A percentile compares a stretch with the other conserved stretches of the same genome.
Conservation (phyloP, 2,888 invertebrate species). For the Lochmaea capreae region DNA sequence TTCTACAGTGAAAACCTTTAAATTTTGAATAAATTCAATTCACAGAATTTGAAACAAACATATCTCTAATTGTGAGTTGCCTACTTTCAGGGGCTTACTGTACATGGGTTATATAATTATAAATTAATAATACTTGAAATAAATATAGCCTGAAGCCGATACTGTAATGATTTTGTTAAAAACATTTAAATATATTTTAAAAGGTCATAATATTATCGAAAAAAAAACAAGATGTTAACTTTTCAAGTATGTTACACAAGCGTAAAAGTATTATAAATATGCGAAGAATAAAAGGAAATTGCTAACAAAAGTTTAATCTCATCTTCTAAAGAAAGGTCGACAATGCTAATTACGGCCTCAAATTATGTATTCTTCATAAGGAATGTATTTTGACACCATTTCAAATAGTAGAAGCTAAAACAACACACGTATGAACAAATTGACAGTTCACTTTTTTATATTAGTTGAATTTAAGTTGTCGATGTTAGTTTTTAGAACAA, state of each 20-base stretch:
- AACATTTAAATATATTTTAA: neutral
- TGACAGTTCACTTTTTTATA: no score
- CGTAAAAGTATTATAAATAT: neutral
- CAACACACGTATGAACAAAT: no score
- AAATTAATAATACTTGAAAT: neutral
- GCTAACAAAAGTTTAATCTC: neutral
- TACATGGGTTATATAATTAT: no score
- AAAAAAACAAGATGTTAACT: neutral
- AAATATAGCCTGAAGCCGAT: neutral
- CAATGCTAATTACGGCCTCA: neutral
- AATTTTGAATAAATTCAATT: no score
- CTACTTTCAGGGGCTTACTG: no score
- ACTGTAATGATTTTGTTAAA: neutral
- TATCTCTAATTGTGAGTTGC: no score
- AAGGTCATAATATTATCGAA: neutral
- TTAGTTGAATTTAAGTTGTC: no score
- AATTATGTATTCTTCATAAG: neutral
- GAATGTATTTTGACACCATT: neutral
- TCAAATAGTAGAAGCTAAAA: no score
- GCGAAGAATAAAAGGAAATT: neutral
- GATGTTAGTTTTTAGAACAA: neutral
- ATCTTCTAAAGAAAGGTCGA: conserved; percentile 3
- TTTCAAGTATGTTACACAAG: neutral
- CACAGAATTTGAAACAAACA: no score
- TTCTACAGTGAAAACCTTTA: no score